phyloP scores from a whole-genome alignment of 2,797 vertebrate species.

The Tamandua tetradactyla region DNA sequence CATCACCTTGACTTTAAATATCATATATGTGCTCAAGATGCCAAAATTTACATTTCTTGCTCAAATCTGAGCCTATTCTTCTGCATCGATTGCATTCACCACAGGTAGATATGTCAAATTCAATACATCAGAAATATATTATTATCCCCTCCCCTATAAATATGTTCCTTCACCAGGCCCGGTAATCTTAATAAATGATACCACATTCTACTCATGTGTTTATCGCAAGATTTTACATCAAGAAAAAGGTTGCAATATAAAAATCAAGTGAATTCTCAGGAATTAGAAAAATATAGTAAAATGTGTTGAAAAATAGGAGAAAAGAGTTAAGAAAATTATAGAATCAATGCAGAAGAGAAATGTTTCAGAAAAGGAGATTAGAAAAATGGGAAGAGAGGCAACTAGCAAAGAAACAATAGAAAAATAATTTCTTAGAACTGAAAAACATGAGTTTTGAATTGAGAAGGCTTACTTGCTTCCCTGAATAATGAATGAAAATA shows the following conservation, averaged over 20 bases:
- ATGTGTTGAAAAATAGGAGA: neutral
- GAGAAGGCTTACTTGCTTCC: neutral
- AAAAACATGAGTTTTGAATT: neutral
- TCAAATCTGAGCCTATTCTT: neutral
- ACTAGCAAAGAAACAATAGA: neutral
- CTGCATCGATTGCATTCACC: neutral
- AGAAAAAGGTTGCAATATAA: neutral
- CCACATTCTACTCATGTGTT: neutral
- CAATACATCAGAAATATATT: neutral
- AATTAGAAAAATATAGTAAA: neutral
- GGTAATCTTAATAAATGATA: neutral
- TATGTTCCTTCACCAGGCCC: neutral
- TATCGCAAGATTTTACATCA: neutral
- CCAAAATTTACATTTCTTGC: neutral
- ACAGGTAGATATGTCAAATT: neutral
- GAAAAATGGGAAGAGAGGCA: neutral
- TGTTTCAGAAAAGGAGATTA: neutral
- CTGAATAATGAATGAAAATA: neutral
- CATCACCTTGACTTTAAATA: neutral
- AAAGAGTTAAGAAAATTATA: neutral
- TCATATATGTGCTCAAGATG: neutral
- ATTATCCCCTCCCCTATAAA: neutral
- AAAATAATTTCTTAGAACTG: neutral
- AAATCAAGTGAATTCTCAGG: neutral
- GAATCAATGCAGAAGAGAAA: neutral